Evolutionary conservation across 2,797 vertebrate species (phyloP), one percentile per base, ranked within the genome.

Genomic region (Hafferia zeledoni): DNA sequence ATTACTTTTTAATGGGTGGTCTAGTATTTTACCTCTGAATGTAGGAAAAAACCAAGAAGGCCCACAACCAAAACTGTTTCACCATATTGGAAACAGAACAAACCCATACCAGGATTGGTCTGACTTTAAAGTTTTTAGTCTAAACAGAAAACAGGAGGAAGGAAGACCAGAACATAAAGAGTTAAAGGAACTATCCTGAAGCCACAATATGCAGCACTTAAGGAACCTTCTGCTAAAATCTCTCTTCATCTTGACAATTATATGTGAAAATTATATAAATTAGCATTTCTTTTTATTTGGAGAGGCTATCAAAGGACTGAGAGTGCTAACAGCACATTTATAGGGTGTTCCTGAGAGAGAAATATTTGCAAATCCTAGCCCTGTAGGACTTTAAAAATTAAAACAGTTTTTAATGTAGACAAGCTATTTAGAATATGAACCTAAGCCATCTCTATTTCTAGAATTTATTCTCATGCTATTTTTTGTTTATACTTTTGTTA

Each of bases 91-190:
- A 64, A 69, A 37, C 24, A 25, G 47, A 69, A 78, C 14, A 28
- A 14, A 37, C 0, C 1, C 4, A 5, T 8, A 41, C 8, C 28
- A 37, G 37, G 43, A 43, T 8, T 23, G 16, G 11, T 47, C 41
- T 35, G 16, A 19, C n/a, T 27, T 80, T 56, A 10, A 61, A 17
- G 6, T 46, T 44, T 65, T 52, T 65, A 37, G 47, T 22, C n/a
- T 52, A 18, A 55, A 41, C 5, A 60, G 19, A 68, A 63, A 67
- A 67, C 8, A 43, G 9, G 31, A 56, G 14, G 28, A 72, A 68
- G 22, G 11, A 52, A 65, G 22, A 75, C 2, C 49, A 76, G 17
- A 72, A 63, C 11, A 56, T 19, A 27, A 16, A 31, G n/a, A 30
- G 3, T 13, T 56, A n/a, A 88, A 69, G 8, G 14, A 39, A 37